A percentile compares a stretch with the other conserved stretches of the same genome.
Evolutionary conservation across 2,797 vertebrate species (phyloP).

Genomic region (Pachyuromys duprasi): DNA sequence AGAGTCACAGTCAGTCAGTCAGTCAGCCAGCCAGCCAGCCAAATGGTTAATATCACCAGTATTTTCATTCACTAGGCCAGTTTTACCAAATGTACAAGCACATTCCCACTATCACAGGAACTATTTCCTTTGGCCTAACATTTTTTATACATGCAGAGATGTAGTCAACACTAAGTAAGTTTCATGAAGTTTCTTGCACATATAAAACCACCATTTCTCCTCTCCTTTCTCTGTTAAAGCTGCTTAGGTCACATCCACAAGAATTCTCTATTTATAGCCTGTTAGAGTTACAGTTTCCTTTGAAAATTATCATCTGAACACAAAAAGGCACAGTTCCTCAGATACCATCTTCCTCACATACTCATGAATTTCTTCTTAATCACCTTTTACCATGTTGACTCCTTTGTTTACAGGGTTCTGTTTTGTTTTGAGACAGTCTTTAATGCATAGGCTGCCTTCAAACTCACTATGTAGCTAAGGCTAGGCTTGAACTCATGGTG

Average conservation of each 20-base stretch:
- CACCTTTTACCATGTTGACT: not conserved
- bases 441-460: not conserved
- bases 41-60: not conserved
- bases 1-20: not conserved
- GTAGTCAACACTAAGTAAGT: constrained; percentile 28
- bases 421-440: not conserved
- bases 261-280: not conserved
- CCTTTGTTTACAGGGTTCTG: not conserved
- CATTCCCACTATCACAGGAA: not conserved
- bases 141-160: constrained; percentile 35
- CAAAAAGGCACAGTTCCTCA: not conserved
- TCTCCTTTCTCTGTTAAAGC: not conserved
- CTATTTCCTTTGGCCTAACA: not conserved
- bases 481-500: not conserved
- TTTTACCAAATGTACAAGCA: not conserved
- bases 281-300: not conserved
- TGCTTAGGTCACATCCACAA: not conserved
- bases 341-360: not conserved
- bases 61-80: not conserved
- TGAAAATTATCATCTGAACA: not conserved
- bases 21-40: not conserved
- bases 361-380: constrained; percentile 27
- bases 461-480: not conserved
- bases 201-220: not conserved
- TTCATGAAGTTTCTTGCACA: constrained; percentile 4